Evolutionary conservation across 2,888 invertebrate genomes (phyloP).

Genomic region (Cataglyphis cursor): DNA sequence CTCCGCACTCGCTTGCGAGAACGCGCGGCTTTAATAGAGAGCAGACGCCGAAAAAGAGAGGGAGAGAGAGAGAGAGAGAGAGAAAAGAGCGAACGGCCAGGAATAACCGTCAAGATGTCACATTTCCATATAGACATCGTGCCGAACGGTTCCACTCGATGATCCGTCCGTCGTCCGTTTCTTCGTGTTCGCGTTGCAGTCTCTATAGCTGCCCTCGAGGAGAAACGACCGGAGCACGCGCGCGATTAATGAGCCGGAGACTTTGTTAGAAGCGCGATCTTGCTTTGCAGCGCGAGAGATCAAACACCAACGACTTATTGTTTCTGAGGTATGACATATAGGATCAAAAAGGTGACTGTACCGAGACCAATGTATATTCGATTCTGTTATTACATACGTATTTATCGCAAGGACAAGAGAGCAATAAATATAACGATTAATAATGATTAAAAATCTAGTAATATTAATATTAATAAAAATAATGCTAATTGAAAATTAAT

Average conservation of each 20-base stretch:
- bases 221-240: conserved; percentile 27
- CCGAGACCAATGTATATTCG: background rate
- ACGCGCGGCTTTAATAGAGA: conserved; percentile 80
- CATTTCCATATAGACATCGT: conserved; percentile 85
- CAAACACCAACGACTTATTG: conserved; percentile 39
- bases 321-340: background rate
- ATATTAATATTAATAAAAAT: background rate
- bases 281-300: conserved; percentile 32
- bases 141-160: conserved; percentile 74
- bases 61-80: conserved; percentile 41
- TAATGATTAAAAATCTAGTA: background rate
- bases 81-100: conserved; percentile 78
- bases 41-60: conserved; percentile 72
- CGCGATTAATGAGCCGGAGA: conserved; percentile 49
- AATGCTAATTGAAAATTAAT: background rate
- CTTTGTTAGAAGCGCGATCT: conserved; percentile 17
- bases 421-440: background rate
- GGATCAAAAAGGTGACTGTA: background rate
- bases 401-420: background rate
- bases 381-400: background rate
- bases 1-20: conserved; percentile 64
- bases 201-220: background rate
- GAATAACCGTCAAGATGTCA: conserved; percentile 86
- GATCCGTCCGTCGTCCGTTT: conserved; percentile 62
- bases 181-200: conserved; percentile 7